These are phyloP conservation scores for Acanthococcus lagerstroemiae DNA, from an alignment of 2,888 invertebrate species.

Conservation along the genomic window DNA sequence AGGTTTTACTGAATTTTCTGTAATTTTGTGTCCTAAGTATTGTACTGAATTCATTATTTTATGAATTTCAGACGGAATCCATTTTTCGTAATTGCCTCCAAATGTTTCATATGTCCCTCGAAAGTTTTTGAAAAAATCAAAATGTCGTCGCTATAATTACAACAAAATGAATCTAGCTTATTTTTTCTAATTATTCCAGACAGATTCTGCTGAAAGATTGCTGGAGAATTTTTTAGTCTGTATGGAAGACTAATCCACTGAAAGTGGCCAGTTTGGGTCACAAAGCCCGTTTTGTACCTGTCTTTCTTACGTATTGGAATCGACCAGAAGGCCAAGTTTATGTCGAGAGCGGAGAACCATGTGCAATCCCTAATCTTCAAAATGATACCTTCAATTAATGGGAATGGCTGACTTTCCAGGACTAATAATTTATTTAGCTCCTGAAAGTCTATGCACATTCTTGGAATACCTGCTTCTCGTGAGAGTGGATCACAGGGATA, in stretches of 20 bases:
- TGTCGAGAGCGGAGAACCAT: slow-evolving; percentile 39
- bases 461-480: too few relatives aligned
- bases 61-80: slow-evolving; percentile 14
- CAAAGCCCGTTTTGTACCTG: slow-evolving; percentile 18
- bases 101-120: slow-evolving; percentile 34
- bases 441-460: slow-evolving; percentile 16
- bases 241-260: slow-evolving; percentile 3
- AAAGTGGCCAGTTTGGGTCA: too few relatives aligned
- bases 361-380: slow-evolving; percentile 38
- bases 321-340: too few relatives aligned
- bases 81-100: slow-evolving; percentile 33
- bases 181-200: background rate
- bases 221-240: slow-evolving; percentile 15
- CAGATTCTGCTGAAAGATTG: background rate
- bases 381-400: slow-evolving; percentile 12
- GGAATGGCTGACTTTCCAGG: slow-evolving; percentile 10
- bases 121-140: too few relatives aligned
- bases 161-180: background rate
- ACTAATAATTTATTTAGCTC: slow-evolving; percentile 16
- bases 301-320: slow-evolving; percentile 14
- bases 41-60: slow-evolving; percentile 11
- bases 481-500: too few relatives aligned
- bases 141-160: too few relatives aligned
- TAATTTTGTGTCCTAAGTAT: background rate
- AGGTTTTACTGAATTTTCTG: background rate